Evolutionary conservation across 2,113 vertebrate genomes (phyloP).

Genomic region (rat (Rattus norvegicus)): DNA sequence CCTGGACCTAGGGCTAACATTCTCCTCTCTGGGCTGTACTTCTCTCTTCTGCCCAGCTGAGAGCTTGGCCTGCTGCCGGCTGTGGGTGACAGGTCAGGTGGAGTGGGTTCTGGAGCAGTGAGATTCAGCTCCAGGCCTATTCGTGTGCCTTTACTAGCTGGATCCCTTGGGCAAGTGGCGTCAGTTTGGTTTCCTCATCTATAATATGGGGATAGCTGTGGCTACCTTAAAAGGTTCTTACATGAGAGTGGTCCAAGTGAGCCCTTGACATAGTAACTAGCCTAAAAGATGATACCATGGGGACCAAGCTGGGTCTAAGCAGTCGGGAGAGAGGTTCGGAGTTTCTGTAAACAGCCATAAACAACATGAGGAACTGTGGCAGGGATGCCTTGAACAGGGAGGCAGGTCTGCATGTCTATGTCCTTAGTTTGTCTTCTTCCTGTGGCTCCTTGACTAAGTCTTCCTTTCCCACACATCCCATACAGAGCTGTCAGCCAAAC

Average conservation of each 20-base stretch:
- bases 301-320: neutral
- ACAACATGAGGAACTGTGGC: neutral
- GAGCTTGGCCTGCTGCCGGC: neutral
- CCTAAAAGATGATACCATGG: neutral
- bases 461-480: neutral
- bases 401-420: neutral
- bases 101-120: neutral
- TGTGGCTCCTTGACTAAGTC: neutral
- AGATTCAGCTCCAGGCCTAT: neutral
- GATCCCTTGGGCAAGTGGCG: neutral
- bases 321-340: neutral
- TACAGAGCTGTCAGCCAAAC: too few relatives aligned
- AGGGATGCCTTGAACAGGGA: neutral
- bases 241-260: neutral
- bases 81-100: neutral
- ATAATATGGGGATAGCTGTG: neutral
- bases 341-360: neutral
- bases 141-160: neutral
- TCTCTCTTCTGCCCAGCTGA: neutral
- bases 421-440: neutral
- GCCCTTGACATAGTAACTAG: neutral
- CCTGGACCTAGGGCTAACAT: neutral
- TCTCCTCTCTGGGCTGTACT: neutral
- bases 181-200: slow-evolving; percentile 16
- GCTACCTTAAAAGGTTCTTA: neutral